Percentiles rank a stretch among this genome's conserved stretches.
Evolutionary conservation across 2,888 invertebrate species (phyloP).

Genomic region (Omphaloscelis lunosa): DNA sequence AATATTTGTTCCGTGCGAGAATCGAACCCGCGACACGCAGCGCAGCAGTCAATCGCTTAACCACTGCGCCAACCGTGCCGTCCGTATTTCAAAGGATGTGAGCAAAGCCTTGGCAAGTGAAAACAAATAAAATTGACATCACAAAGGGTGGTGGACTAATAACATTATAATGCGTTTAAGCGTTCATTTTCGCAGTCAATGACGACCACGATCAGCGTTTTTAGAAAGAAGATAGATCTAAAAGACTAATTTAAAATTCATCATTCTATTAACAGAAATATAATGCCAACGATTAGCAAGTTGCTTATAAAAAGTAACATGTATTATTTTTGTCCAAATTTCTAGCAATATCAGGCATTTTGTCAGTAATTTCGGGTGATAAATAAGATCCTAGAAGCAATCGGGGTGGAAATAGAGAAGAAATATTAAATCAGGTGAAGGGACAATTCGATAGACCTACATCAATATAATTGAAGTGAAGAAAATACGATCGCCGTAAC

Average conservation of each 20-base stretch:
- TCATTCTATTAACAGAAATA: neutral
- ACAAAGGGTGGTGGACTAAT: neutral
- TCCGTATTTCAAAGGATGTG: neutral
- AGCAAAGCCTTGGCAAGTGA: neutral
- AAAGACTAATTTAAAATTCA: neutral
- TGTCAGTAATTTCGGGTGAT: neutral
- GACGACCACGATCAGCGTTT: neutral
- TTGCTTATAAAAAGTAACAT: neutral
- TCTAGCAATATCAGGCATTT: neutral
- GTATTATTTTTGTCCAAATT: too few relatives aligned
- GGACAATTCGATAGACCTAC: constrained; percentile 55
- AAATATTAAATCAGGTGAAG: constrained; percentile 51
- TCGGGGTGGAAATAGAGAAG: neutral
- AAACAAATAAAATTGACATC: neutral
- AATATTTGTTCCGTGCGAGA: too few relatives aligned
- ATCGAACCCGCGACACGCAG: too few relatives aligned
- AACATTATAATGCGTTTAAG: too few relatives aligned
- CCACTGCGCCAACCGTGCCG: too few relatives aligned
- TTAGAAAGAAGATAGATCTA: neutral
- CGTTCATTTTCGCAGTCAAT: neutral
- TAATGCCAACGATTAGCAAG: neutral
- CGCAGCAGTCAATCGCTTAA: too few relatives aligned
- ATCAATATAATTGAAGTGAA: constrained; percentile 57
- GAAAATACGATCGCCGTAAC: constrained; percentile 60
- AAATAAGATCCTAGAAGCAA: neutral